Base-by-base conservation (phyloP, 2,888 invertebrate genomes). In the Meteorus colon region DNA sequence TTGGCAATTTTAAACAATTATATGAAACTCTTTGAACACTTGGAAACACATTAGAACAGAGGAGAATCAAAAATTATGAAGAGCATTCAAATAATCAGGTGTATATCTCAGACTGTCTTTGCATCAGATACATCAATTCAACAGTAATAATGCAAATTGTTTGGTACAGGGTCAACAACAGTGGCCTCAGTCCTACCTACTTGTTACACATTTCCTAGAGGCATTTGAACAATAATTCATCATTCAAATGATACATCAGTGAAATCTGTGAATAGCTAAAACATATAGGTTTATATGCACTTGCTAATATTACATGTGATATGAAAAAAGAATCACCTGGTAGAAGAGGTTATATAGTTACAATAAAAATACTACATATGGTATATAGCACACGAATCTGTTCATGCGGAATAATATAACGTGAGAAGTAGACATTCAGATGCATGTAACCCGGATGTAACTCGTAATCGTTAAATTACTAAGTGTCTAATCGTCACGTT, bases 371-470 rank as follows among this genome's bases (percentile, higher is more conserved):
- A 19, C 55, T 1, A 55, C 19, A 55, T 55, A 19, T 55, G 55
- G 55, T 55, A 55, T 55, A 55, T 55, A 55, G 55, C 24, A 55
- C 65, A 65, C 72, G 45, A 41, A 62, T 71, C 48, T 62, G 62
- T 63, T 72, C 62, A 72, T 63, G 72, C 72, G 72, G 48, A 65
- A 72, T 63, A 72, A 72, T 72, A 72, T n/a, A 72, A 72, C 63
- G 72, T 63, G 72, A 72, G 72, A 72, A 55, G n/a, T 48, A 48
- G n/a, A 48, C 4, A 48, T 48, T 48, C 48, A 16, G 0, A 2
- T 5, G 62, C 62, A 72, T 63, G 55, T 72, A 72, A 72, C 72
- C 72, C 72, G 72, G 72, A 72, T 63, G 48, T 62, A 63, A 63
- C 72, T 63, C 31, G 29, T 70, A 70, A 70, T 70, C 59, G 60